Percentiles rank a stretch among this genome's conserved stretches.
phyloP scores from a whole-genome alignment of 2,888 invertebrate species.

The Trachelus stipa region DNA sequence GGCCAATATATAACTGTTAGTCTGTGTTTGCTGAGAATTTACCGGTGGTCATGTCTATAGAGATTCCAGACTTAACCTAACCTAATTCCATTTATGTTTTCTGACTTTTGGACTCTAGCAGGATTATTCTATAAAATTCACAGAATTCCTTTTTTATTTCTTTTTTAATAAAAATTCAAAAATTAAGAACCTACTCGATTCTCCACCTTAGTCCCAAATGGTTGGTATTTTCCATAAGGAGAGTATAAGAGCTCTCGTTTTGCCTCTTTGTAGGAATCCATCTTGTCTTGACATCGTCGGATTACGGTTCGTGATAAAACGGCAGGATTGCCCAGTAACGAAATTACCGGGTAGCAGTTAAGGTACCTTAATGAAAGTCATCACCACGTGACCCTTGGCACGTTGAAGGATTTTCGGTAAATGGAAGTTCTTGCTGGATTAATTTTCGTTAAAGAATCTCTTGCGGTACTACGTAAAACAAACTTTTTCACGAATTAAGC shows the following conservation, averaged over 20 bases:
- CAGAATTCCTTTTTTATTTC: background rate
- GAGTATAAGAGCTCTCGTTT: background rate
- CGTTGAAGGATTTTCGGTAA: background rate
- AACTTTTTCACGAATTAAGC: background rate
- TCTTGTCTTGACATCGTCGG: background rate
- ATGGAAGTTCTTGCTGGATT: background rate
- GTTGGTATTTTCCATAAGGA: background rate
- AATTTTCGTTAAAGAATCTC: background rate
- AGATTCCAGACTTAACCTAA: background rate
- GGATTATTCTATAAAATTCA: too few relatives aligned
- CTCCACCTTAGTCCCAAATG: background rate
- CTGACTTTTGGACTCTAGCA: background rate
- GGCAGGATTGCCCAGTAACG: background rate
- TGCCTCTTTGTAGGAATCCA: background rate
- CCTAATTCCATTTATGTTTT: background rate
- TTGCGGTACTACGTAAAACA: background rate
- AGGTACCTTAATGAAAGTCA: background rate
- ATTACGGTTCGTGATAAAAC: background rate
- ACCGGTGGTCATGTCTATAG: background rate
- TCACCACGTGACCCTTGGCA: background rate
- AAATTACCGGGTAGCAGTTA: background rate
- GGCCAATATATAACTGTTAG: background rate
- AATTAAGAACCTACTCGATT: background rate
- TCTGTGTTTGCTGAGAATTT: background rate
- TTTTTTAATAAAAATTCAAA: background rate